phyloP scores from a whole-genome alignment of 2,113 vertebrate genomes.

The Psittacus erithacus region DNA sequence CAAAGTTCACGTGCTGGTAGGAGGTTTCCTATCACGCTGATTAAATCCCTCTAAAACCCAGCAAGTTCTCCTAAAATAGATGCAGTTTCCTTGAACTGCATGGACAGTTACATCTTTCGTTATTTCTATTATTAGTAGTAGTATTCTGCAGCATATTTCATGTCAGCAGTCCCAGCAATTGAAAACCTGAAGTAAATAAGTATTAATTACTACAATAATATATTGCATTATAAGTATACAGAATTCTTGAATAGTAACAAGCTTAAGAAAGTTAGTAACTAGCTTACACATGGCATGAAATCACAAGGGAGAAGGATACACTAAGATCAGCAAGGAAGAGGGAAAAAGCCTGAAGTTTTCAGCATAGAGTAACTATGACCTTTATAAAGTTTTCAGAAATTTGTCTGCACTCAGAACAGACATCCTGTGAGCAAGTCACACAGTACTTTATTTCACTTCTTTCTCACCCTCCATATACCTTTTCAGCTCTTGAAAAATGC shows the following conservation, averaged over 20 bases:
- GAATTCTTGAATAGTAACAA: background rate
- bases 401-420: constrained; percentile 7
- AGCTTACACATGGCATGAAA: background rate
- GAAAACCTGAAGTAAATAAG: background rate
- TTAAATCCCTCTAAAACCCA: background rate
- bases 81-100: background rate
- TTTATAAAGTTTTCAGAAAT: constrained; percentile 41
- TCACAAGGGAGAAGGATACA: background rate
- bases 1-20: background rate
- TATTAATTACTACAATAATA: background rate
- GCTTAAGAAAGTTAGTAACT: background rate
- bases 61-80: background rate
- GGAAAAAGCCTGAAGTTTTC: background rate
- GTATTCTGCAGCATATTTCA: background rate
- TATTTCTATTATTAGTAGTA: background rate
- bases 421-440: background rate
- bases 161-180: background rate
- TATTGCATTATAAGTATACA: background rate
- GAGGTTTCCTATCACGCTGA: background rate
- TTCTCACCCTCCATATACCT: background rate
- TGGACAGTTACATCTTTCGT: background rate
- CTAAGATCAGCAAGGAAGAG: background rate
- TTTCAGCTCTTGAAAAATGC: constrained; percentile 48
- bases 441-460: constrained; percentile 21
- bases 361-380: background rate